Evolutionary conservation across 23 tunicate genomes (phyloP).

Genomic region (Trididemnum clinides): DNA sequence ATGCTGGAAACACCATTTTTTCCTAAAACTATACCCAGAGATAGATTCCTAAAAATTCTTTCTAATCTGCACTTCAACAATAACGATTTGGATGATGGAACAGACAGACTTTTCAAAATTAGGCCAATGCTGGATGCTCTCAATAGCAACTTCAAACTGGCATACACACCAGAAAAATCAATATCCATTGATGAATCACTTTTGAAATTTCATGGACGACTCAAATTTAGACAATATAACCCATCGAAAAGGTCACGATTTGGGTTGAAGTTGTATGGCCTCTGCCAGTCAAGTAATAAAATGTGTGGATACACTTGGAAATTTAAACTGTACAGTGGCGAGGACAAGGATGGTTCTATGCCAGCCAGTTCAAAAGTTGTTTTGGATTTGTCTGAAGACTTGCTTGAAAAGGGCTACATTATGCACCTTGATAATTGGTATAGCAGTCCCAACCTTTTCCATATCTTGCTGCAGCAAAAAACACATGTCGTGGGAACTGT

Average conservation of each 20-base stretch:
- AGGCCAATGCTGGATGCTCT: constrained; percentile 8
- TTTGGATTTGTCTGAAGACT: not conserved
- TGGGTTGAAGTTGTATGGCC: constrained; percentile 15
- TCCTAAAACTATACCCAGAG: constrained; percentile 23
- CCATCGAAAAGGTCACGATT: constrained; percentile 18
- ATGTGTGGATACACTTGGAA: constrained; percentile 30
- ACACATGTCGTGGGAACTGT: constrained; percentile 23
- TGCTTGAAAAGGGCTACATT: not conserved
- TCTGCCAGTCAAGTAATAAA: not conserved
- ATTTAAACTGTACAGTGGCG: constrained; percentile 21
- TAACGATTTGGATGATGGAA: not conserved
- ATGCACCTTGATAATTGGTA: constrained; percentile 33
- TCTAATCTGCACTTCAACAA: constrained; percentile 18
- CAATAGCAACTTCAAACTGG: constrained; percentile 6
- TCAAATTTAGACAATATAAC: constrained; percentile 16
- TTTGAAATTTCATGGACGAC: constrained; percentile 9
- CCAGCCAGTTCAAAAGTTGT: constrained; percentile 4
- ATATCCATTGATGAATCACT: constrained; percentile 13
- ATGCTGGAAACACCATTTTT: constrained; percentile 17
- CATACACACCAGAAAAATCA: constrained; percentile 22
- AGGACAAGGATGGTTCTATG: not conserved
- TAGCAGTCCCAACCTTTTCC: not conserved
- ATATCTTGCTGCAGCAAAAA: not conserved
- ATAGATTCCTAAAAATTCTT: constrained; percentile 24
- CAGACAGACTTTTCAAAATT: constrained; percentile 6